Evolutionary conservation across 2,113 vertebrate genomes (phyloP).

Genomic region (Oncorhynchus kisutch): DNA sequence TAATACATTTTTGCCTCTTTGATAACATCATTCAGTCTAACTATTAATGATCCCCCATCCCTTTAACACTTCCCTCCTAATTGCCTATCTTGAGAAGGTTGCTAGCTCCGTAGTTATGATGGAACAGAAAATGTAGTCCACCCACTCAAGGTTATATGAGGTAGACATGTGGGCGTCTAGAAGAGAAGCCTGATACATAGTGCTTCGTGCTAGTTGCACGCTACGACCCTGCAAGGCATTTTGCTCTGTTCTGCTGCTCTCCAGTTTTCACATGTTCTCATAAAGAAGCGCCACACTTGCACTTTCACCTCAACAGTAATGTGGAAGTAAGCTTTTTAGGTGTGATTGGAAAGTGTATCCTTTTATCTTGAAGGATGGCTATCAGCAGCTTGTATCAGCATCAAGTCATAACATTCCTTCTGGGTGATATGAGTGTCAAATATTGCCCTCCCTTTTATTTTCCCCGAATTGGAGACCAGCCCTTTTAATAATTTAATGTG

Average conservation of each 20-base stretch:
- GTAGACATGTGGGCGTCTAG: conserved; percentile 1
- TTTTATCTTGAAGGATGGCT: too few species aligned
- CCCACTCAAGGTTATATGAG: conserved; percentile 6
- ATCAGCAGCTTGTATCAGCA: too few species aligned
- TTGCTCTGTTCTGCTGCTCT: not conserved
- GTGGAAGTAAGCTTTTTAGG: too few species aligned
- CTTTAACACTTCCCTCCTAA: conserved; percentile 2
- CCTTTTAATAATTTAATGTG: too few species aligned
- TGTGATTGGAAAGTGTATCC: too few species aligned
- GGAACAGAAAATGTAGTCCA: conserved; percentile 1
- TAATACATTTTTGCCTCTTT: not conserved
- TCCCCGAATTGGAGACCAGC: too few species aligned
- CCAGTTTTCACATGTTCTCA: not conserved
- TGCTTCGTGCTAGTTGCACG: not conserved
- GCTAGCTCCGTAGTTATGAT: not conserved
- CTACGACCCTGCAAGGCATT: not conserved
- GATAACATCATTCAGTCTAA: too few species aligned
- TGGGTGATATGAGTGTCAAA: too few species aligned
- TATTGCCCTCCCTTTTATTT: too few species aligned
- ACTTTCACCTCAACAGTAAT: too few species aligned
- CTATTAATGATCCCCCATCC: not conserved
- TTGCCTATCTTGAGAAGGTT: conserved; percentile 4
- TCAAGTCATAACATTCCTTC: too few species aligned
- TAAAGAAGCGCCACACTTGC: too few species aligned
- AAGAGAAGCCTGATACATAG: not conserved